phyloP scores from a whole-genome alignment of 2,113 vertebrate species.

The Barnardius zonarius region DNA sequence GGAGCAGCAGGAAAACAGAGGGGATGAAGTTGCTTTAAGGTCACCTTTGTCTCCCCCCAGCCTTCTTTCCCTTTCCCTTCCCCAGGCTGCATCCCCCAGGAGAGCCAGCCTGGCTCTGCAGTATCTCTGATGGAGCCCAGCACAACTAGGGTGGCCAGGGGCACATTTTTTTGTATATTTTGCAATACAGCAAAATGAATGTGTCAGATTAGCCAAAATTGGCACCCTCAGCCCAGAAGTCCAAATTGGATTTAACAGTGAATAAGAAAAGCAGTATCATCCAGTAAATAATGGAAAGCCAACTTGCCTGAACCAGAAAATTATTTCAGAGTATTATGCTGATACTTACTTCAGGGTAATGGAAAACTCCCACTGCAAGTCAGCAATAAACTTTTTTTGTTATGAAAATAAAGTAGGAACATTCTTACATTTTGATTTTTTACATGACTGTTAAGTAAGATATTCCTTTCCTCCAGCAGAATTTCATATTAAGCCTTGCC shows the following conservation, averaged over 20 bases:
- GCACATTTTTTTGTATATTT: not conserved
- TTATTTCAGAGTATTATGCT: slow-evolving; percentile 24
- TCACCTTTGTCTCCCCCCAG: not conserved
- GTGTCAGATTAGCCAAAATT: slow-evolving; percentile 42
- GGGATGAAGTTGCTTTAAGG: fast-evolving
- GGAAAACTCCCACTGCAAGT: not conserved
- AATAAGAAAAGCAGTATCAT: not conserved
- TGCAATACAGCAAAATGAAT: slow-evolving; percentile 14
- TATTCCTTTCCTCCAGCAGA: not conserved
- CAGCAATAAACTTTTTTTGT: slow-evolving; percentile 22
- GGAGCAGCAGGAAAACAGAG: not conserved
- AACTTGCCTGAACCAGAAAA: slow-evolving; percentile 45
- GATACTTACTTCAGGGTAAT: slow-evolving; percentile 1
- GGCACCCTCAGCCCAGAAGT: slow-evolving; percentile 32
- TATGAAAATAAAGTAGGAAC: slow-evolving; percentile 14
- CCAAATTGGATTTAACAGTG: slow-evolving; percentile 53
- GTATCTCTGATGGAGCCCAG: not conserved
- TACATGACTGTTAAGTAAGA: not conserved
- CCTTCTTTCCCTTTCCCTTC: not conserved
- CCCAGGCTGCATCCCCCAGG: not conserved
- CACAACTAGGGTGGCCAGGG: not conserved
- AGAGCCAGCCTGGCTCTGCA: not conserved
- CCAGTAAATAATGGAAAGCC: slow-evolving; percentile 36
- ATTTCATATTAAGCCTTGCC: not conserved
- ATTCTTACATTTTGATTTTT: not conserved